phyloP scores from a whole-genome alignment of 2,797 vertebrate genomes.

The Cichlasoma orientale region DNA sequence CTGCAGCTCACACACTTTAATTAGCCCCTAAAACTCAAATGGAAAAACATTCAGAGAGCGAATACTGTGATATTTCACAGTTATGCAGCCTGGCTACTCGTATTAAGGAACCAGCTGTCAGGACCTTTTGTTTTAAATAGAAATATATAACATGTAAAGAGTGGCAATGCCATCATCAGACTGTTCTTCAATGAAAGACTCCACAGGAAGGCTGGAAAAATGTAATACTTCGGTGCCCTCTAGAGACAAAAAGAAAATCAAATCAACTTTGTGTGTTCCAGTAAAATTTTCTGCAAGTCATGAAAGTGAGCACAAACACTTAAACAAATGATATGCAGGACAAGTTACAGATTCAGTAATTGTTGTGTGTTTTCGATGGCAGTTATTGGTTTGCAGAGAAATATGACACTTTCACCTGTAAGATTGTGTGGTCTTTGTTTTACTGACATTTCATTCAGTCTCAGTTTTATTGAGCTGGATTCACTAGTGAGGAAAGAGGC shows the following conservation, averaged over 20 bases:
- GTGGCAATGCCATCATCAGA: neutral
- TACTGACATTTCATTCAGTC: no score
- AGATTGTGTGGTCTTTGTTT: no score
- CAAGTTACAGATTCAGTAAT: neutral
- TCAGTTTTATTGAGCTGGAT: no score
- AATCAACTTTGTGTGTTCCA: neutral
- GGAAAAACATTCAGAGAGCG: neutral
- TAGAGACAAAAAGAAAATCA: constrained; percentile 1
- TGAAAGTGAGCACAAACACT: neutral
- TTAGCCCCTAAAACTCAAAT: neutral
- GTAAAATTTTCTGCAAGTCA: neutral
- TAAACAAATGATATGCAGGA: neutral
- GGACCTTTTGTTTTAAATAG: neutral
- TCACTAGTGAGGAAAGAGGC: no score
- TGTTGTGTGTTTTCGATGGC: no score
- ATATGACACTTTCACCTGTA: no score
- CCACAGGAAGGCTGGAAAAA: neutral
- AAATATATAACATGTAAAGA: neutral
- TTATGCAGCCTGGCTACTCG: neutral
- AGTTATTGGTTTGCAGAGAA: no score
- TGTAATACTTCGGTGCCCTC: constrained; percentile 1
- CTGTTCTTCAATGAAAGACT: neutral
- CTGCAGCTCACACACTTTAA: neutral
- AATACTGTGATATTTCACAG: neutral
- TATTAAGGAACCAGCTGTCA: neutral